phyloP scores from a whole-genome alignment of 2,888 invertebrate species.

The Beris morrisii region DNA sequence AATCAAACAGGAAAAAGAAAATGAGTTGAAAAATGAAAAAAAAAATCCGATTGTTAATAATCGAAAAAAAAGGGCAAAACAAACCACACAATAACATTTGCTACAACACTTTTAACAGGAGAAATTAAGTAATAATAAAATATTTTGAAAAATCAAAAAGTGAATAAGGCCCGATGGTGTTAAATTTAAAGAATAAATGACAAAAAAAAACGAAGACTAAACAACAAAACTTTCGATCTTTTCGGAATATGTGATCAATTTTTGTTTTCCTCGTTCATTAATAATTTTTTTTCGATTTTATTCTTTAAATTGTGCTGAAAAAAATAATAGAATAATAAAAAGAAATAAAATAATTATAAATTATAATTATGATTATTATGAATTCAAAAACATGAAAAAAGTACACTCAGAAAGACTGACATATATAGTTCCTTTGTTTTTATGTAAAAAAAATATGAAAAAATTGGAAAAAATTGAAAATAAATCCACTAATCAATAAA shows the following conservation, averaged over 20 bases:
- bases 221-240: neutral
- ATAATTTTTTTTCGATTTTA: neutral
- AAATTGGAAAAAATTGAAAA: conserved; percentile 39
- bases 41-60: too few species aligned
- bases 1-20: too few species aligned
- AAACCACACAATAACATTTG: neutral
- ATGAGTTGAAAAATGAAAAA: too few species aligned
- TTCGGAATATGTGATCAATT: too few species aligned
- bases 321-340: conserved; percentile 16
- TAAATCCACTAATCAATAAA: conserved; percentile 31
- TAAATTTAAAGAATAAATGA: neutral
- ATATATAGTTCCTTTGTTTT: conserved; percentile 59
- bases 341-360: conserved; percentile 31
- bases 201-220: neutral
- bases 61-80: neutral
- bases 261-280: too few species aligned
- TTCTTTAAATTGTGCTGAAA: conserved; percentile 15
- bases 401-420: conserved; percentile 57
- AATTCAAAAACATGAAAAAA: conserved; percentile 33
- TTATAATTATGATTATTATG: conserved; percentile 28
- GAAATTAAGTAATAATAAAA: neutral
- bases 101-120: neutral
- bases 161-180: neutral
- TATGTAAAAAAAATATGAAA: conserved; percentile 50
- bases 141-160: neutral